Evolutionary conservation across 2,113 vertebrate species (phyloP).

Genomic region (Clarias macrocephalus): DNA sequence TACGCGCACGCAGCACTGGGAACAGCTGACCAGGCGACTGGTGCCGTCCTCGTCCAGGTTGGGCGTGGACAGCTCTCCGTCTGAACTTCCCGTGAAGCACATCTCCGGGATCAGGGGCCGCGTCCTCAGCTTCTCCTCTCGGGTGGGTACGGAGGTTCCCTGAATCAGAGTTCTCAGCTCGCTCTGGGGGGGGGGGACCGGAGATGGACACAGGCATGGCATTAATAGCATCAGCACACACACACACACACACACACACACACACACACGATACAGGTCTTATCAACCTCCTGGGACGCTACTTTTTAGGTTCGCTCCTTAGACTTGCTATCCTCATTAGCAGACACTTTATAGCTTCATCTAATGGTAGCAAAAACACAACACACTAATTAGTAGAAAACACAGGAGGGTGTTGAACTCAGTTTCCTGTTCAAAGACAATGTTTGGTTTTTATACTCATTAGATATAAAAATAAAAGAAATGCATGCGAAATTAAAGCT

Average conservation of each 20-base stretch:
- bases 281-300: no score
- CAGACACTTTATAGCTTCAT: no score
- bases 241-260: background rate
- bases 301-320: no score
- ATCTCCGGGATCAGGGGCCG: slow-evolving; percentile 95
- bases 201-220: background rate
- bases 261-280: background rate
- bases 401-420: no score
- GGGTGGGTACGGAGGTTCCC: slow-evolving; percentile 57
- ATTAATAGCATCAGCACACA: background rate
- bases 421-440: no score
- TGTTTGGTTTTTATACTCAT: no score
- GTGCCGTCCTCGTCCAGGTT: slow-evolving; percentile 88
- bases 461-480: no score
- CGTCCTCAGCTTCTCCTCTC: slow-evolving; percentile 72
- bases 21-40: slow-evolving; percentile 87
- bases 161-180: slow-evolving; percentile 73
- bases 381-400: no score
- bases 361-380: no score
- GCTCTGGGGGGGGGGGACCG: slow-evolving; percentile 65
- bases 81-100: slow-evolving; percentile 88
- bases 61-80: slow-evolving; percentile 87
- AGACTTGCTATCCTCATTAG: no score
- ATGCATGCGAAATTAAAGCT: no score
- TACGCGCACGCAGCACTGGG: slow-evolving; percentile 87